Conservation (phyloP, 2,888 invertebrate species). For the Aleiodes alternator region DNA sequence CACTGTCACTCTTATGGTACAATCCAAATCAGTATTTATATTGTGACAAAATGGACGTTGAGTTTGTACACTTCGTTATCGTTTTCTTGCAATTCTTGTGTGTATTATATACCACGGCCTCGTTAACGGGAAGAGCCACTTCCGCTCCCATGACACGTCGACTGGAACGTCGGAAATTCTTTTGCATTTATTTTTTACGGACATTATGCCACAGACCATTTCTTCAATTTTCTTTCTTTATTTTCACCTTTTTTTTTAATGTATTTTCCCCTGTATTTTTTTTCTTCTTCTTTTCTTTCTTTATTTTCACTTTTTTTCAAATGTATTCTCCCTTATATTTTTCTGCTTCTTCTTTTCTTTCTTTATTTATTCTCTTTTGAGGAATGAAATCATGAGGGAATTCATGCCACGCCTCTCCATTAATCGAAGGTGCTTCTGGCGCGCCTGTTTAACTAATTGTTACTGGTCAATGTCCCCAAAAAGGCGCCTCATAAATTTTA, state of each 20-base stretch:
- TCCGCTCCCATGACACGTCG: slow-evolving; percentile 33
- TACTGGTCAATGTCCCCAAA: no score
- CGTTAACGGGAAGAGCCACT: slow-evolving; percentile 35
- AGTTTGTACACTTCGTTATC: slow-evolving; percentile 23
- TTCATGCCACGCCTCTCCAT: no score
- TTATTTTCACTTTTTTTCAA: no score
- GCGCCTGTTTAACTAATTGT: no score
- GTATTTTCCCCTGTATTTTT: background rate
- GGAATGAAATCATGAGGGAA: no score
- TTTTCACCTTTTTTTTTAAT: background rate
- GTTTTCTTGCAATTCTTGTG: slow-evolving; percentile 20
- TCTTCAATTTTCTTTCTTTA: background rate
- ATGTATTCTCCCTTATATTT: background rate
- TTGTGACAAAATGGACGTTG: slow-evolving; percentile 11
- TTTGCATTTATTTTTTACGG: slow-evolving; percentile 17
- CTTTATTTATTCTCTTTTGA: no score
- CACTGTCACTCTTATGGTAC: no score
- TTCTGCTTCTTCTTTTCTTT: no score
- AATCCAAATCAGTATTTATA: background rate
- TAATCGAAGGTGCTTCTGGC: no score
- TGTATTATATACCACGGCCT: slow-evolving; percentile 22
- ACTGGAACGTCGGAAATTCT: slow-evolving; percentile 25
- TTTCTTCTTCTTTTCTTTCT: no score
- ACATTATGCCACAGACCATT: slow-evolving; percentile 8
- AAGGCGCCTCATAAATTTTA: no score